phyloP scores from a whole-genome alignment of 2,888 invertebrate genomes.

The Crepidodera aurea region DNA sequence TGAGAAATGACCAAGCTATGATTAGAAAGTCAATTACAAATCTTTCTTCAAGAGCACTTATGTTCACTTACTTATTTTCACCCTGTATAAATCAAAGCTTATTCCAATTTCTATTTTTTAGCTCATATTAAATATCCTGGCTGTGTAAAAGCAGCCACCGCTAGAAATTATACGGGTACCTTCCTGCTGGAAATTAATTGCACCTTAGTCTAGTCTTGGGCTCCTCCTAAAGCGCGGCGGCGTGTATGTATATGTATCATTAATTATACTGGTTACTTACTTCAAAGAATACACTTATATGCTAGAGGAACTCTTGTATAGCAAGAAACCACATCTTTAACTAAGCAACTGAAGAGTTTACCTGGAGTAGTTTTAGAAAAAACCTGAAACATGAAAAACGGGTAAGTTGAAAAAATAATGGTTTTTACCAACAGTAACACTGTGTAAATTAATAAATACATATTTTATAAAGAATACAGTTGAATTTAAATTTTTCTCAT shows the following conservation, averaged over 20 bases:
- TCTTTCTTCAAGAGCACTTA: not conserved
- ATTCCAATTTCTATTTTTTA: no score
- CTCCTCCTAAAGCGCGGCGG: constrained; percentile 3
- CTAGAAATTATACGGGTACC: constrained; percentile 22
- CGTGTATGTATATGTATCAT: constrained; percentile 25
- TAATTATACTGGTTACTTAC: constrained; percentile 30
- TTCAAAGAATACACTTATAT: constrained; percentile 27
- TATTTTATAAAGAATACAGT: no score
- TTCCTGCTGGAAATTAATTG: constrained; percentile 36
- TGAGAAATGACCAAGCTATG: no score
- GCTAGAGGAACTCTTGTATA: not conserved
- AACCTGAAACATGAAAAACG: constrained; percentile 28
- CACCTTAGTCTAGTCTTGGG: constrained; percentile 22
- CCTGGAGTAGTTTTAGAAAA: not conserved
- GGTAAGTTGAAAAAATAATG: constrained; percentile 17
- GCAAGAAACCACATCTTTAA: not conserved
- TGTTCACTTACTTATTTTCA: no score
- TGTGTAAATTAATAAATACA: no score
- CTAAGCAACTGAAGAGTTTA: constrained; percentile 1
- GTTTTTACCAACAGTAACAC: no score
- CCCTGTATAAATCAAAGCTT: no score
- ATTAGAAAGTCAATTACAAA: no score
- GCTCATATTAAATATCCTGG: not conserved
- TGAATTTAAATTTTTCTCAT: not conserved
- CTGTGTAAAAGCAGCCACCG: constrained; percentile 19